Percentiles rank a stretch among this genome's conserved stretches.
phyloP scores from a whole-genome alignment of 2,797 vertebrate species.

The Sciurus carolinensis region DNA sequence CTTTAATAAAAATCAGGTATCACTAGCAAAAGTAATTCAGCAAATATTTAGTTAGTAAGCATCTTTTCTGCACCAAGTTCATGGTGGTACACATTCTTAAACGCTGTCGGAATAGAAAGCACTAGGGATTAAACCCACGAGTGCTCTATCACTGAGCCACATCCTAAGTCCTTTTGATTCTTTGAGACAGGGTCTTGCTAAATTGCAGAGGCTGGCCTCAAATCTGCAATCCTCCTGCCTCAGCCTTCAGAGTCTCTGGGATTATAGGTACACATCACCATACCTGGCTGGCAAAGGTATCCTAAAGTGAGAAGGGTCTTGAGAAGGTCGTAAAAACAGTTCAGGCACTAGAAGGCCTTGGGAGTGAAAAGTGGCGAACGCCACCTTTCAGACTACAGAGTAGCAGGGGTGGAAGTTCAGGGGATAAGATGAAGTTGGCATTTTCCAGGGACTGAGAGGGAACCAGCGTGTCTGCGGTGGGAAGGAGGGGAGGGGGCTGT shows the following conservation, averaged over 20 bases:
- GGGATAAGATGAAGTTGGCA: background rate
- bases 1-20: background rate
- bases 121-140: no score
- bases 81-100: background rate
- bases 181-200: no score
- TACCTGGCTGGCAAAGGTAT: background rate
- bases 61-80: background rate
- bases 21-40: background rate
- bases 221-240: no score
- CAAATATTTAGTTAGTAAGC: background rate
- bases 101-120: background rate
- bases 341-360: background rate
- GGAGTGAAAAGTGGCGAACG: background rate
- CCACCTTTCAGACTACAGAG: background rate
- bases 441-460: background rate
- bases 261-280: no score
- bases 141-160: no score
- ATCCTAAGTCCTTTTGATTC: no score
- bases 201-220: no score
- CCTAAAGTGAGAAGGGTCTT: background rate
- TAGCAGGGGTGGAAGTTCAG: background rate
- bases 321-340: background rate
- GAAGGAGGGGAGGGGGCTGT: background rate
- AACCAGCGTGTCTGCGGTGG: no score
- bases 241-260: no score